phyloP scores from a whole-genome alignment of 2,888 invertebrate species.

The Trachelus iudaicus region DNA sequence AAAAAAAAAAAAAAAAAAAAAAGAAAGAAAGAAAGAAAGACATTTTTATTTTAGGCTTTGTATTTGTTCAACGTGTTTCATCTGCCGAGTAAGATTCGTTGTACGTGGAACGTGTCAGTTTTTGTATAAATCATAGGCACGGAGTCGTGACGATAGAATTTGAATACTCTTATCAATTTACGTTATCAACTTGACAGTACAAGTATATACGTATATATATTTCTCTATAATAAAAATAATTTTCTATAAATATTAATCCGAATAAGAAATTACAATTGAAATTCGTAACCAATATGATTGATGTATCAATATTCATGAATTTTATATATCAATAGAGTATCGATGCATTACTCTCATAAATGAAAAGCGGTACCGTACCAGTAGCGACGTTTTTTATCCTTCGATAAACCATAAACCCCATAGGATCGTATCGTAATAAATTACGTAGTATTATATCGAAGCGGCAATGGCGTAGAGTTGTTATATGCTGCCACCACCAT shows the following conservation, averaged over 20 bases:
- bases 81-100: not conserved
- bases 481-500: conserved; percentile 45
- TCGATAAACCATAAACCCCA: not conserved
- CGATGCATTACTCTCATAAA: not conserved
- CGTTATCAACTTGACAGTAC: not conserved
- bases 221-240: not conserved
- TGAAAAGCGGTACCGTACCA: not conserved
- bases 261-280: not conserved
- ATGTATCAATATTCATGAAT: not conserved
- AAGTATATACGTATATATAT: not conserved
- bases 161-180: not conserved
- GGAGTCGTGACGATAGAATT: not conserved
- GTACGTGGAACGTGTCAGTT: not conserved
- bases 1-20: not conserved
- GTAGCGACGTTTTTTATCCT: not conserved
- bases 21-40: not conserved
- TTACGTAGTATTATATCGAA: not conserved
- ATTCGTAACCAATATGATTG: not conserved
- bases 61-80: not conserved
- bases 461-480: not conserved
- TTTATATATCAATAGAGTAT: not conserved
- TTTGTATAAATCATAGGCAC: too few relatives aligned
- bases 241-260: not conserved
- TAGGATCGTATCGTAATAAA: not conserved
- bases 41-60: not conserved